Conservation (phyloP, 2,113 vertebrate species). For the Cygnus atratus region DNA sequence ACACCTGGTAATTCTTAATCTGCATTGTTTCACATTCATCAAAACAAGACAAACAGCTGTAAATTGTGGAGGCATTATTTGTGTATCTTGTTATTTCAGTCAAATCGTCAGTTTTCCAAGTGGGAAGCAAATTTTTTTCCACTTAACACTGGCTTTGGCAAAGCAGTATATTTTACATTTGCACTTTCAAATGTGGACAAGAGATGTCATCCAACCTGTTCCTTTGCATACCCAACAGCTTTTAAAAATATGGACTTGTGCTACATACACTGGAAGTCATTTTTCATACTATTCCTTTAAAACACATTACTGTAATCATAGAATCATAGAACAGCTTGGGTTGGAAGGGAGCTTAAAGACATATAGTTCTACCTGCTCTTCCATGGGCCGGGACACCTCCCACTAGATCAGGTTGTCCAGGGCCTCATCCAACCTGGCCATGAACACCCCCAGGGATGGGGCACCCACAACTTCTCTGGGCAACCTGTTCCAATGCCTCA, state of each 20-base stretch:
- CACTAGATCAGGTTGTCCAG: too few species aligned
- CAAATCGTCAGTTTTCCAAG: neutral
- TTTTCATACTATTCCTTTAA: conserved; percentile 2
- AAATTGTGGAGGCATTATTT: neutral
- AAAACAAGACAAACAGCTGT: conserved; percentile 33
- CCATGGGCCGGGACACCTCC: too few species aligned
- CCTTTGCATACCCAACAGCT: neutral
- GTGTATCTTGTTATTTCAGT: neutral
- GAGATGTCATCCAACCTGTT: neutral
- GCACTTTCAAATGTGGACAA: neutral
- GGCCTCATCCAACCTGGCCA: too few species aligned
- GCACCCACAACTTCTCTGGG: too few species aligned
- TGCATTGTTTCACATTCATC: conserved; percentile 13
- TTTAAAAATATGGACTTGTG: neutral
- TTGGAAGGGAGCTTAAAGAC: too few species aligned
- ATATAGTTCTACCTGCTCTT: too few species aligned
- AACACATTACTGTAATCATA: neutral
- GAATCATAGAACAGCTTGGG: too few species aligned
- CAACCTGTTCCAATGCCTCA: too few species aligned
- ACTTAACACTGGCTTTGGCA: neutral
- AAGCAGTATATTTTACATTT: neutral
- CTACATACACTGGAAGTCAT: neutral
- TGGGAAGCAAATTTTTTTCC: neutral
- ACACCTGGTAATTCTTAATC: neutral
- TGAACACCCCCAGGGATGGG: too few species aligned